Evolutionary conservation across 2,113 vertebrate species (phyloP), one percentile per base, ranked within the genome.

Genomic region (Lepus timidus): DNA sequence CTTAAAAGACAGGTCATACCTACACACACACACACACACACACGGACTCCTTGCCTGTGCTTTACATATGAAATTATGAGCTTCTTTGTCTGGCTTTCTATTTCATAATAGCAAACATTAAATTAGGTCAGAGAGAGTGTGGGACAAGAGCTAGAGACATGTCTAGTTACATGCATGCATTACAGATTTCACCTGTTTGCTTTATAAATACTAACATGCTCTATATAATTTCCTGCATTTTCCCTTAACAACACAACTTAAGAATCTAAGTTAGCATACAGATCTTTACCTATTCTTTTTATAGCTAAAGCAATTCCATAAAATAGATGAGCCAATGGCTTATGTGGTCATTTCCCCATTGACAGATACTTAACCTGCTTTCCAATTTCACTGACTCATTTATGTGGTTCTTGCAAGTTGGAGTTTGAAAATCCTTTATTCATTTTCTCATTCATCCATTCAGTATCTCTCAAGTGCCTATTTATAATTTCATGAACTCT

Each of bases 371-470:
- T 51, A 90, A 17, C 6, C 27, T 70, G 6, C 33, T 58, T 92
- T 33, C 13, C 27, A 62, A 19, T 71, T 61, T 83, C 64, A 87
- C 11, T 85, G 68, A 58, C 27, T 88, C 19, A 52, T 92, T 80
- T 29, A 75, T 65, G 55, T 16, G 22, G 19, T 55, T 74, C 33
- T 74, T 85, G 49, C 23, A 65, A 93, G 33, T 36, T 22, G 3
- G 62, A 64, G n/a, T 20, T 93, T 62, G 55, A 73, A 95, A 88
- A 88, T 78, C 25, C 33, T 94, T 75, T 61, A 91, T 71, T 90
- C 23, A 39, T 86, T 93, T 33, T 85, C 64, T 83, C 58, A 90
- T 51, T 4, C 19, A 64, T 88, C 62, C 85, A 93, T 81, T 94
- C 58, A 71, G 27, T 49, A 78, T 90, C 90, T 93, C 71, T 85